Conservation (phyloP, 2,888 invertebrate species). For the Leptogaster cylindrica region DNA sequence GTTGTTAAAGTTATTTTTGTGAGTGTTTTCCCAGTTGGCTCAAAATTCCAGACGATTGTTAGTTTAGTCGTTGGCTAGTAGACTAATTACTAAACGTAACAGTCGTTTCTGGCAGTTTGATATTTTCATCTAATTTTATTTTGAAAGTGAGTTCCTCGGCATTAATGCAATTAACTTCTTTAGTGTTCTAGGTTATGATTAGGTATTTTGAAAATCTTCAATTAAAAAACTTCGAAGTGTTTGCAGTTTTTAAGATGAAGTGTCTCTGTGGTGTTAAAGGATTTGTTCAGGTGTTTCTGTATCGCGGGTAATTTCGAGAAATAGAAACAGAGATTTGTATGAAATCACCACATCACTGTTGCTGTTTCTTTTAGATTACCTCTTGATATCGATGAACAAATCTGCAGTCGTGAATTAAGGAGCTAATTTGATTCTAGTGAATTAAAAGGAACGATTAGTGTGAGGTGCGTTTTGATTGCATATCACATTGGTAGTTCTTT, state of each 20-base stretch:
- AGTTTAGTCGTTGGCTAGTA: conserved; percentile 44
- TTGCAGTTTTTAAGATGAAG: too few relatives aligned
- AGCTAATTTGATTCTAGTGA: too few relatives aligned
- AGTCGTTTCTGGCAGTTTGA: conserved; percentile 51
- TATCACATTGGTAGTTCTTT: conserved; percentile 50
- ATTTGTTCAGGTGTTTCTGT: too few relatives aligned
- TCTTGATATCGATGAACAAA: too few relatives aligned
- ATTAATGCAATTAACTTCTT: conserved; percentile 55
- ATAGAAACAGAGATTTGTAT: conserved; percentile 62
- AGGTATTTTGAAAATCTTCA: too few relatives aligned
- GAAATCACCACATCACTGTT: conserved; percentile 59
- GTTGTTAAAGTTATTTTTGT: too few relatives aligned
- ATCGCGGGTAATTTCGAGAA: conserved; percentile 62
- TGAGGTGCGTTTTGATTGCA: conserved; percentile 44
- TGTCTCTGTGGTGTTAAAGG: too few relatives aligned
- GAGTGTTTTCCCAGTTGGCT: too few relatives aligned
- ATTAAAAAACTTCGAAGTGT: too few relatives aligned
- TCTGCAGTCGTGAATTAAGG: too few relatives aligned
- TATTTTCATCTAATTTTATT: conserved; percentile 44
- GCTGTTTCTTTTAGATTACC: conserved; percentile 63
- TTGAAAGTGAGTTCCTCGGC: neutral
- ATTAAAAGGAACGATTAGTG: conserved; percentile 49
- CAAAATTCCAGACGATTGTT: conserved; percentile 47
- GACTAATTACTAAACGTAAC: conserved; percentile 44
- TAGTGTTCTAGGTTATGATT: conserved; percentile 61